Base-by-base conservation (phyloP, 1,140 invertebrate species). In the Musca domestica region DNA sequence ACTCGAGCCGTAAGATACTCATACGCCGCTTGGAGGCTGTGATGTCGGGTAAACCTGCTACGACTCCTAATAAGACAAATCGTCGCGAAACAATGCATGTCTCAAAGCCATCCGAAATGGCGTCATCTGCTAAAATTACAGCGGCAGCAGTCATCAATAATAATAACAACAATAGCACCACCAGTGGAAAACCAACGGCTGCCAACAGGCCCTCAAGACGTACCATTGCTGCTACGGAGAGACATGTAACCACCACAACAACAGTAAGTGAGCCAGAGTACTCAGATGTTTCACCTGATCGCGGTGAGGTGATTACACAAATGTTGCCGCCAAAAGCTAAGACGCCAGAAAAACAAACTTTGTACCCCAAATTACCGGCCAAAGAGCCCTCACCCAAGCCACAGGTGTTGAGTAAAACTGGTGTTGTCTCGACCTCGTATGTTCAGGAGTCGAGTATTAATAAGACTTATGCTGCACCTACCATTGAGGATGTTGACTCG, bases 71-170 rank as follows among this genome's bases (percentile, higher is more conserved):
- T 23, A 68, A 25, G 17, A 64, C 47, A 15, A 68, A 68, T 22
- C 71, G 74, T 27, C 75, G 75, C 14, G 75, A 77, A 70, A 79
- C 73, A 3, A 20, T 77, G 15, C 77, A 76, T 63, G 71, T 71
- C 19, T 70, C 68, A 41, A 73, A 76, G 19, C 58, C 66, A 27
- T 49, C 68, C 49, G 56, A 61, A 61, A 30, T 20, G 63, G 66
- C 20, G 49, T 15, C 10, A 70, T 52, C 67, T 12, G 67, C 52
- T 19, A 68, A 68, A 58, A 72, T 61, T 66, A 58, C 69, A 5
- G 67, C 17, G 2, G 66, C 48, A 20, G 58, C 30, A 14, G 27
- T 1, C 14, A 56, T 22, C 22, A 69, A 58, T 49, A 73, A 58
- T 49, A 73, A 66, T 46, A 69, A 56, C 46, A 70, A 63, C 12